These are phyloP conservation scores for Cetoscarus ocellatus DNA, from an alignment of 2,797 vertebrate species.

Conservation along the genomic window DNA sequence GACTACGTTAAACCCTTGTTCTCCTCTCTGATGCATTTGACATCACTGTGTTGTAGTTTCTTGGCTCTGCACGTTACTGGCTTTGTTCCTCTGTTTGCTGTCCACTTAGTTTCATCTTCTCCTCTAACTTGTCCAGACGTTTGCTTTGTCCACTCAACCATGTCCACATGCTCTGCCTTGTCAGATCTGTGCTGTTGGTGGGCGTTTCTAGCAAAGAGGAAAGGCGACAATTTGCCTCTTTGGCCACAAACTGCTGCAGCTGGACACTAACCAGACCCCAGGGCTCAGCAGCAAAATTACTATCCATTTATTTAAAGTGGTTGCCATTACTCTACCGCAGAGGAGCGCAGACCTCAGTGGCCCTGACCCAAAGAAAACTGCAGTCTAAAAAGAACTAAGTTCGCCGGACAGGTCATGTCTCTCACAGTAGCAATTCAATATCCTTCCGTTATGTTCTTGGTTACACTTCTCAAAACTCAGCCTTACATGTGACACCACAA, in stretches of 20 bases:
- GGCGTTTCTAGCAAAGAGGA: conserved; percentile 64
- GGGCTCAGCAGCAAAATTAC: conserved; percentile 67
- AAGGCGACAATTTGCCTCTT: conserved; percentile 81
- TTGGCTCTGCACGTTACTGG: conserved; percentile 46
- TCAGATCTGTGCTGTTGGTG: conserved; percentile 56
- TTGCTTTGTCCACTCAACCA: conserved; percentile 70
- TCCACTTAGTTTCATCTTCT: conserved; percentile 65
- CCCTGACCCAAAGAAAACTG: conserved; percentile 75
- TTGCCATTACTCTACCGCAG: conserved; percentile 71
- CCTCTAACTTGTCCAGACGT: conserved; percentile 66
- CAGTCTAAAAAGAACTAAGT: conserved; percentile 78
- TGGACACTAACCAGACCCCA: conserved; percentile 75
- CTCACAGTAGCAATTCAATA: conserved; percentile 81
- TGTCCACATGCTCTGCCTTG: conserved; percentile 71
- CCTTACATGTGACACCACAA: conserved; percentile 79
- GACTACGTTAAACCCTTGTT: background rate
- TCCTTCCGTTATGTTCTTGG: conserved; percentile 78
- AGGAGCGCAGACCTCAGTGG: conserved; percentile 71
- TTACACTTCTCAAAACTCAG: conserved; percentile 78
- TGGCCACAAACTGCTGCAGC: conserved; percentile 76
- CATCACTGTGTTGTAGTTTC: conserved; percentile 46
- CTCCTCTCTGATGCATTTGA: conserved; percentile 17
- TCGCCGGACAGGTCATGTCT: conserved; percentile 83
- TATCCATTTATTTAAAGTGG: conserved; percentile 80
- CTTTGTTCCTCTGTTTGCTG: conserved; percentile 68